These are phyloP conservation scores for Pimpla rufipes DNA, from an alignment of 2,888 invertebrate genomes.

Conservation along the genomic window DNA sequence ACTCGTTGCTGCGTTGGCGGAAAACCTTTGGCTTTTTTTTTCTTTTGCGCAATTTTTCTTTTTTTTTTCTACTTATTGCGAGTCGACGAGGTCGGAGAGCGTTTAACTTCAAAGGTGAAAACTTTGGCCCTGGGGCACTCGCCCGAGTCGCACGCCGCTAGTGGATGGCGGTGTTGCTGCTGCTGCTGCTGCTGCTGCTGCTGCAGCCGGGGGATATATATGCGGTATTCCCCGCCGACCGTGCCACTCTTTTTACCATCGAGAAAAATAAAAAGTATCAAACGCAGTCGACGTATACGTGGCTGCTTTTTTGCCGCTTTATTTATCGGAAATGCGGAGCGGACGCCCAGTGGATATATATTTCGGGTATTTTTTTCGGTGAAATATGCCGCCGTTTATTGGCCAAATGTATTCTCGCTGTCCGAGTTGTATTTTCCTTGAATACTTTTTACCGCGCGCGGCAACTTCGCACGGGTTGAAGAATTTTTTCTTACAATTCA, in stretches of 20 bases:
- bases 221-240: slow-evolving; percentile 8
- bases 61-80: slow-evolving; percentile 47
- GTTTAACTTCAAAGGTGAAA: slow-evolving; percentile 68
- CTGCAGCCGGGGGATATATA: background rate
- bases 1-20: background rate
- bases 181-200: too few species aligned
- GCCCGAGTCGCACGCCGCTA: slow-evolving; percentile 60
- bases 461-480: too few species aligned
- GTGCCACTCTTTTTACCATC: background rate
- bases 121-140: slow-evolving; percentile 62
- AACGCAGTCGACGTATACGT: background rate
- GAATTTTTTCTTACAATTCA: background rate
- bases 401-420: background rate
- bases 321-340: slow-evolving; percentile 12
- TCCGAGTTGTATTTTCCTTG: too few species aligned
- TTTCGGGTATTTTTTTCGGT: background rate
- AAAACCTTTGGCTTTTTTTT: background rate
- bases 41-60: slow-evolving; percentile 55
- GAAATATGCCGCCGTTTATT: background rate
- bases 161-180: background rate
- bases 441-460: too few species aligned
- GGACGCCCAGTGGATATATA: background rate
- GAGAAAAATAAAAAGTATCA: slow-evolving; percentile 1
- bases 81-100: slow-evolving; percentile 65
- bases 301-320: background rate